These are phyloP conservation scores for Sinodicranocentrus sp. DNA, from an alignment of 2,888 invertebrate genomes.

Conservation along the genomic window DNA sequence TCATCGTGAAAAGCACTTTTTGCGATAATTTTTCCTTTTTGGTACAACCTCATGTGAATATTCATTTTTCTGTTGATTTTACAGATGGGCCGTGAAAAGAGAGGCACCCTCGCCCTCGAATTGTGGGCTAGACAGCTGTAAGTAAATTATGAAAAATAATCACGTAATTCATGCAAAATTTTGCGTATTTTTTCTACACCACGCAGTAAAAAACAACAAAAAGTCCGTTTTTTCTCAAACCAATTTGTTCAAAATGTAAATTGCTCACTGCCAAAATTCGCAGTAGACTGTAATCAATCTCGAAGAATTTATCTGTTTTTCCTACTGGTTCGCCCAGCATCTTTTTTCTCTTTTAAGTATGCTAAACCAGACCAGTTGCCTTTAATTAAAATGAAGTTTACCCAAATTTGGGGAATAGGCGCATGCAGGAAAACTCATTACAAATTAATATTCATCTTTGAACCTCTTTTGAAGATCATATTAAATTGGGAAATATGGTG, in stretches of 20 bases:
- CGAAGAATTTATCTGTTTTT: background rate
- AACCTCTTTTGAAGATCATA: too few relatives aligned
- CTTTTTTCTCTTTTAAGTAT: background rate
- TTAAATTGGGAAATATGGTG: slow-evolving; percentile 6
- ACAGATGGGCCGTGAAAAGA: slow-evolving; percentile 74
- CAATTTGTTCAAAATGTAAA: slow-evolving; percentile 14
- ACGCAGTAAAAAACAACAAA: background rate
- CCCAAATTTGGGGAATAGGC: slow-evolving; percentile 39
- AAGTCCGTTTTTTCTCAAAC: background rate
- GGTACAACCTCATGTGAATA: background rate
- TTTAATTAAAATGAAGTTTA: slow-evolving; percentile 46
- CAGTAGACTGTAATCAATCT: too few relatives aligned
- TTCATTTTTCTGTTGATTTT: slow-evolving; percentile 46
- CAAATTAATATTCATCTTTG: slow-evolving; percentile 26
- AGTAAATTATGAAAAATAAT: too few relatives aligned
- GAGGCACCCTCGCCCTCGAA: slow-evolving; percentile 79
- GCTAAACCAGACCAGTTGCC: slow-evolving; percentile 29
- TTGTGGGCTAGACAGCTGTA: slow-evolving; percentile 95
- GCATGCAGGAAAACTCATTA: slow-evolving; percentile 4
- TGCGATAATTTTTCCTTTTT: slow-evolving; percentile 11
- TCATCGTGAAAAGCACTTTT: background rate
- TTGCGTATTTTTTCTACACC: too few relatives aligned
- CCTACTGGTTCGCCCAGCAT: too few relatives aligned
- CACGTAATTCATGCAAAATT: too few relatives aligned
- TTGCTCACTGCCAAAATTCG: too few relatives aligned